Evolutionary conservation across 2,888 invertebrate genomes (phyloP), one percentile per base, ranked within the genome.

Genomic region (Gryllus longicercus): DNA sequence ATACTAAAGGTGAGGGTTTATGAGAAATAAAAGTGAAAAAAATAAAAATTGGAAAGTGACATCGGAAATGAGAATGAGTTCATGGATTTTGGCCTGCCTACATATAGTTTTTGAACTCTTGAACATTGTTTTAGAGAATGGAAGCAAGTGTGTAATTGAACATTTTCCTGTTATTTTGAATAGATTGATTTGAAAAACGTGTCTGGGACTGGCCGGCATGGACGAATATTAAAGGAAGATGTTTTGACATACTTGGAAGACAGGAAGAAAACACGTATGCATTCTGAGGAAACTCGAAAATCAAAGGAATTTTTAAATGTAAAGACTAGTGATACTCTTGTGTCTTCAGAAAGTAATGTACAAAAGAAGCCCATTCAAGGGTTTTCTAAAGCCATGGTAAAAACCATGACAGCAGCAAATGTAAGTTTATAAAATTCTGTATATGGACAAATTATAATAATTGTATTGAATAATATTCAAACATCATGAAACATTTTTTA

Each of bases 191-290:
- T 97, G 83, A 88, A 89, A 79, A 89, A 91, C 82, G 91, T 98
- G 3, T 88, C 88, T 83, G 92, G 94, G 2, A 94, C 94, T 2
- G 99, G 99, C 5, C 96, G 92, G 88, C 92, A 93, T 85, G 96
- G 97, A 0, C 91, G 99, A 83, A 91, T 99, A 38, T 89, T 99
- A 77, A 99, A 99, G 88, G 99, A 99, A 87, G 99, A 99, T 88
- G 90, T 99, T 82, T 87, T 98, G 75, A 88, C 90, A 79, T 91
- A 91, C 86, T 86, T 96, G 14, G 78, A 79, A 51, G 2, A 25
- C 25, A 51, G 63, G 63, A n/a, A 11, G 14, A 10, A 49, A 77
- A 8, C 77, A 50, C 63, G 81, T 81, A 5, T 84, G 84, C 82
- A 81, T 86, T 76, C 82, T 63, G 84, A 86, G 1, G 84, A 84